Base-by-base conservation (phyloP, 2,113 vertebrate genomes). In the Progne subis region DNA sequence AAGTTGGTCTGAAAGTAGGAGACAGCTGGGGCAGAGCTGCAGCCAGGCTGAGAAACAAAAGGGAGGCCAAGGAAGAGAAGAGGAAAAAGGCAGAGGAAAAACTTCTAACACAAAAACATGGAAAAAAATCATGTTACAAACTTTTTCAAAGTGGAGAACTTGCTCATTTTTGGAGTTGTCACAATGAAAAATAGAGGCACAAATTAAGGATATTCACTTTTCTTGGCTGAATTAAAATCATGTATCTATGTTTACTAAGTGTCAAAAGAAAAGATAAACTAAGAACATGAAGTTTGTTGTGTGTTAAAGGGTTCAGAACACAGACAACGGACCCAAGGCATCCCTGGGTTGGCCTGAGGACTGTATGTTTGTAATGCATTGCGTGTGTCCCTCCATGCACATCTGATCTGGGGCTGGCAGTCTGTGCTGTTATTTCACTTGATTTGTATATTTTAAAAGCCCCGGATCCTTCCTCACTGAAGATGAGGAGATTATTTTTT, bases 401-500 rank as follows among this genome's bases (percentile, higher is more conserved):
- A 88, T 94, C 74, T 95, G 72, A 82, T 79, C 55, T 83, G 75
- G 57, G 46, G 29, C 75, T 92, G 72, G 76, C 82, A 83, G 76
- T 13, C 79, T 61, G 49, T 39, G 70, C 53, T 94, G 69, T 86
- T 90, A 69, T 59, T 83, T 80, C 23, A 50, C 93, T 94, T 91
- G 77, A 82, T 82, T 95, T 78, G 82, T 96, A 43, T 94, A 80
- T 93, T 95, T 95, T 37, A 71, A 63, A 88, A 93, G 31, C 32
- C 67, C 32, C n/a, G 44, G 31, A 81, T 90, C 34, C 70, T 92
- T 83, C 64, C 59, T 93, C 14, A 9, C 55, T 82, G 86, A 92
- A 74, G 67, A 87, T 67, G 77, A 85, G 53, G 53, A 87, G 57
- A 77, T 93, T 77, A 34, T 9, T 75, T 97, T 94, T 88, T 77